Conservation (phyloP, 2,888 invertebrate species). For the Pardosa pseudoannulata region DNA sequence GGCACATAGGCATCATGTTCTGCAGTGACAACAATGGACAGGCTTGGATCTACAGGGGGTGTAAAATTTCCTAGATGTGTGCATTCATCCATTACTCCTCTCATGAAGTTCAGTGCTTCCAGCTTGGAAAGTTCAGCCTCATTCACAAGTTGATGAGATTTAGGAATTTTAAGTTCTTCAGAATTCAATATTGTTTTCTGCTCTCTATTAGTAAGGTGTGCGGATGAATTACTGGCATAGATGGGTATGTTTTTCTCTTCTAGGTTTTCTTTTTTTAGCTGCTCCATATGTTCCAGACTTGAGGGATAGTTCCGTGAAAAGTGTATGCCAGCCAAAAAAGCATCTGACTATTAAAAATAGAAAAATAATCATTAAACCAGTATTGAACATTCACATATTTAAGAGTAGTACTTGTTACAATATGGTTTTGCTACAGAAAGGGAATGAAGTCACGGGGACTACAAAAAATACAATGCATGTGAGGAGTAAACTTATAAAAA, state of each 20-base stretch:
- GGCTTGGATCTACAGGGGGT: slow-evolving; percentile 87
- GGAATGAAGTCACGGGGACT: too few species aligned
- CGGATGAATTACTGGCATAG: not conserved
- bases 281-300: slow-evolving; percentile 56
- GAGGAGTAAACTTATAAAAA: too few species aligned
- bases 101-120: slow-evolving; percentile 88
- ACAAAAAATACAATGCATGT: too few species aligned
- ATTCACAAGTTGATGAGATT: slow-evolving; percentile 9
- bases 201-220: not conserved
- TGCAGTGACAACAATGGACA: slow-evolving; percentile 94
- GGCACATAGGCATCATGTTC: slow-evolving; percentile 85
- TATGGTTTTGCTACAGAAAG: too few species aligned
- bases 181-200: not conserved
- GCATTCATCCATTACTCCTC: slow-evolving; percentile 98
- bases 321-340: slow-evolving; percentile 74
- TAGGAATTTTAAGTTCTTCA: not conserved
- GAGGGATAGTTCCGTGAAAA: slow-evolving; percentile 74
- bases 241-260: not conserved
- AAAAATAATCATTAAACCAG: too few species aligned
- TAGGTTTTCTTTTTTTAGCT: slow-evolving; percentile 18
- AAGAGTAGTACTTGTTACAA: too few species aligned
- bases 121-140: slow-evolving; percentile 48
- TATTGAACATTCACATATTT: too few species aligned
- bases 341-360: slow-evolving; percentile 56
- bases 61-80: slow-evolving; percentile 97